These are phyloP conservation scores for Gymnoscopelus braueri DNA, from an alignment of 2,797 vertebrate species.

Conservation along the genomic window DNA sequence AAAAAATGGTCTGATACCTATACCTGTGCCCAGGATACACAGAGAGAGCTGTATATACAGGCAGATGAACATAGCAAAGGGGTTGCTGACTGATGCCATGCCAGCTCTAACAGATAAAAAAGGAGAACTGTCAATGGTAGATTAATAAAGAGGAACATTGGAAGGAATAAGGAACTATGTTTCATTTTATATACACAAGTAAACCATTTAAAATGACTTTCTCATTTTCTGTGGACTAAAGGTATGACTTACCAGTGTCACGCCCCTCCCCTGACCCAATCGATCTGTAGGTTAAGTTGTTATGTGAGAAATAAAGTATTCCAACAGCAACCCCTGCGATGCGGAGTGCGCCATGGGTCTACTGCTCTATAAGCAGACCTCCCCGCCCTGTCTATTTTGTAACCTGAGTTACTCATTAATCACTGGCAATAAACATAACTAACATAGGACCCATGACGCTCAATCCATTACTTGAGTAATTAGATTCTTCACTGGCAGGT, in stretches of 20 bases:
- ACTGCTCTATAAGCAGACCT: slow-evolving; percentile 45
- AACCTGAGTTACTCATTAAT: slow-evolving; percentile 81
- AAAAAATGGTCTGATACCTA: not conserved
- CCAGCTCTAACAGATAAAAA: slow-evolving; percentile 31
- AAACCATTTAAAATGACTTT: not conserved
- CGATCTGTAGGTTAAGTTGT: not conserved
- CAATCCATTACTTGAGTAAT: slow-evolving; percentile 10
- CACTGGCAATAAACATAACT: slow-evolving; percentile 67
- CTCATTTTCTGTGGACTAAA: not conserved
- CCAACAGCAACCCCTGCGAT: not conserved
- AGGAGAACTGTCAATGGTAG: slow-evolving; percentile 3
- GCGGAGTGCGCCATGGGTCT: slow-evolving; percentile 15
- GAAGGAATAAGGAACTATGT: not conserved
- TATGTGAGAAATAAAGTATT: slow-evolving; percentile 1
- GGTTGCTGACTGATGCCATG: slow-evolving; percentile 63
- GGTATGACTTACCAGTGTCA: slow-evolving; percentile 46
- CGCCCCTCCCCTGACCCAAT: slow-evolving; percentile 2
- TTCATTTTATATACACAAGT: not conserved
- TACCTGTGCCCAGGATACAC: slow-evolving; percentile 68
- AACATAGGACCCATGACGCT: slow-evolving; percentile 24
- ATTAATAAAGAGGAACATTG: slow-evolving; percentile 27
- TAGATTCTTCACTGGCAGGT: not conserved
- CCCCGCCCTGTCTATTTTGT: slow-evolving; percentile 62
- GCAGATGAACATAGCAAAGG: slow-evolving; percentile 30
- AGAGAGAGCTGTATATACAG: slow-evolving; percentile 45